Conservation (phyloP, 2,113 vertebrate species). For the Enhydra lutris region DNA sequence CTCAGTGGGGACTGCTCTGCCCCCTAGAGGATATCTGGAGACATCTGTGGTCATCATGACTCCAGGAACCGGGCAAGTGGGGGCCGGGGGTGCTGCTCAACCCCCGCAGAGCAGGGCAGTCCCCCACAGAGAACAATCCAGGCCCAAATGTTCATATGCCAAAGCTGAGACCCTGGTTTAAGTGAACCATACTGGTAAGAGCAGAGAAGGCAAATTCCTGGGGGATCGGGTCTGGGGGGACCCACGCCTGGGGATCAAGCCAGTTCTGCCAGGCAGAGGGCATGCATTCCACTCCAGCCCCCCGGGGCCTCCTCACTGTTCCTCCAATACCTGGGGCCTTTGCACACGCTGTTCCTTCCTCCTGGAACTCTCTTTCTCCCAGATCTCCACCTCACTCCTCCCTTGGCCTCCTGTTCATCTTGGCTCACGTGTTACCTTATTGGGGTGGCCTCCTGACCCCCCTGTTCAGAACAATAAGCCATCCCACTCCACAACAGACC, state of each 20-base stretch:
- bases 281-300: neutral
- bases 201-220: neutral
- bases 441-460: neutral
- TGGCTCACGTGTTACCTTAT: neutral
- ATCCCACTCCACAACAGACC: neutral
- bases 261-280: neutral
- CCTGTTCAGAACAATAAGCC: rapidly evolving
- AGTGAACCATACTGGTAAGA: neutral
- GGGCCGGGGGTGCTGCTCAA: neutral
- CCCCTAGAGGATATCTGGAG: neutral
- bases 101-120: neutral
- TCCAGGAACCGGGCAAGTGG: neutral
- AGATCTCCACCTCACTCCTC: neutral
- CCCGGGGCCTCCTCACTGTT: rapidly evolving
- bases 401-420: neutral
- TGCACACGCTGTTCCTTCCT: neutral
- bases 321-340: neutral
- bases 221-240: neutral
- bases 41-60: neutral
- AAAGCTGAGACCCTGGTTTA: neutral
- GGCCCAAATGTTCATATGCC: no score
- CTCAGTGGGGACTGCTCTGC: neutral
- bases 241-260: neutral
- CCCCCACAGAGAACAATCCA: rapidly evolving
- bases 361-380: neutral